Base-by-base conservation (phyloP, 2,113 vertebrate species). In the Corydoras maculifer region DNA sequence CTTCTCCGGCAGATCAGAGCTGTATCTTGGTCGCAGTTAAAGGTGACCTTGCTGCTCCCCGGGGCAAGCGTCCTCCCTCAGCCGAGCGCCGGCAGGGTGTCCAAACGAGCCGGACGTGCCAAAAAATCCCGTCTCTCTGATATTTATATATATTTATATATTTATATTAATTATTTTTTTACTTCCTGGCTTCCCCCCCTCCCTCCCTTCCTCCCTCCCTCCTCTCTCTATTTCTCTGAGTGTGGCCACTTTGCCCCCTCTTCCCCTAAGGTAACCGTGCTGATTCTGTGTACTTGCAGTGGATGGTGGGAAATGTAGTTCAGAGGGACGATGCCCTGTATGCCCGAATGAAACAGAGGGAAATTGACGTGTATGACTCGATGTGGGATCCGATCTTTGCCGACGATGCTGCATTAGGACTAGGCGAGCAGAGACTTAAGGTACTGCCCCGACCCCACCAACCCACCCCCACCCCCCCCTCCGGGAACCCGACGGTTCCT, bases 331-430 rank as follows among this genome's bases (percentile, higher is more conserved):
- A 91, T 90, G 86, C 88, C 88, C 87, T 91, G 88, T 91, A 91
- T 91, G 90, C 90, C 89, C 90, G 89, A 91, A 91, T 91, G 90
- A 91, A 91, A 91, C 90, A 91, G 90, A 91, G 89, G 90, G 90
- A 91, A 88, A 90, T 91, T 91, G 90, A 91, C 87, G 89, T 88
- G 80, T 90, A 90, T 91, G 90, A 91, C 89, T 89, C 89, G 87
- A 90, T 91, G 89, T 91, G 90, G 90, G 90, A 91, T 90, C 90
- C 90, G 83, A 89, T 91, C 89, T 90, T 90, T 91, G 85, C 90
- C 86, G 90, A 91, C 87, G 90, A 91, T 90, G 88, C 87, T 81
- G 88, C 89, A 84, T 90, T 91, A 90, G 90, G 90, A 91, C 89
- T 91, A 90, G 90, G 89, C 86, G 90, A 91, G 84, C 90, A 90